Conservation (phyloP, 2,888 invertebrate genomes). For the Tanypteryx hageni region DNA sequence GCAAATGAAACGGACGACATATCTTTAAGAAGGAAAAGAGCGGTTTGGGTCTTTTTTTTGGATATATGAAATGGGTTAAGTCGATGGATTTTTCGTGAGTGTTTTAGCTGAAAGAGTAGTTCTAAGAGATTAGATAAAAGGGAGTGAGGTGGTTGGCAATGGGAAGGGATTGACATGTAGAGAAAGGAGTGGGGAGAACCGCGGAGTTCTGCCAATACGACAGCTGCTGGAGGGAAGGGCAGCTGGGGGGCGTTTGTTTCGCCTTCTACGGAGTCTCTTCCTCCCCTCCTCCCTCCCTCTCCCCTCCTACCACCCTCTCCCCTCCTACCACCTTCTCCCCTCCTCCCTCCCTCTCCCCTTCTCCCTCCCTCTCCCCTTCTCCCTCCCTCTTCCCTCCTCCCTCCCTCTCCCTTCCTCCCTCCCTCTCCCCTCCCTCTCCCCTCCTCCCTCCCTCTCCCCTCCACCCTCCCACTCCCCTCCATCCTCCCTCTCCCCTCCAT, state of each 20-base stretch:
- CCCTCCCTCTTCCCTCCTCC: neutral
- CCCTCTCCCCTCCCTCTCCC: neutral
- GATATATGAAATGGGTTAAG: too few relatives aligned
- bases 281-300: too few relatives aligned
- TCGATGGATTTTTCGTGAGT: too few relatives aligned
- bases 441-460: neutral
- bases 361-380: too few relatives aligned
- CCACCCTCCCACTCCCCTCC: neutral
- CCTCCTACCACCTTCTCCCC: too few relatives aligned
- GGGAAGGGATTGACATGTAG: neutral
- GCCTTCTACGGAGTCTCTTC: conserved; percentile 18
- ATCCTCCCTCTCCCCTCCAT: neutral
- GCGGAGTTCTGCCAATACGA: conserved; percentile 29
- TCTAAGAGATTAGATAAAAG: too few relatives aligned
- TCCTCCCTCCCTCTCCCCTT: too few relatives aligned
- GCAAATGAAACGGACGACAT: too few relatives aligned
- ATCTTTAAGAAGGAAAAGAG: too few relatives aligned
- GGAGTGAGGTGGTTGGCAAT: neutral
- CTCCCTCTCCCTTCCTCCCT: neutral
- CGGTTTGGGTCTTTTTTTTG: too few relatives aligned
- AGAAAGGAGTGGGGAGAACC: neutral
- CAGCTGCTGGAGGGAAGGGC: conserved; percentile 41
- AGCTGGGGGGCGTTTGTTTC: conserved; percentile 34
- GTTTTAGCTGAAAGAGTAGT: too few relatives aligned
- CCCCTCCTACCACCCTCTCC: neutral